Evolutionary conservation across 2,113 vertebrate genomes (phyloP), one percentile per base, ranked within the genome.

Genomic region (Marcusenius ussheri): DNA sequence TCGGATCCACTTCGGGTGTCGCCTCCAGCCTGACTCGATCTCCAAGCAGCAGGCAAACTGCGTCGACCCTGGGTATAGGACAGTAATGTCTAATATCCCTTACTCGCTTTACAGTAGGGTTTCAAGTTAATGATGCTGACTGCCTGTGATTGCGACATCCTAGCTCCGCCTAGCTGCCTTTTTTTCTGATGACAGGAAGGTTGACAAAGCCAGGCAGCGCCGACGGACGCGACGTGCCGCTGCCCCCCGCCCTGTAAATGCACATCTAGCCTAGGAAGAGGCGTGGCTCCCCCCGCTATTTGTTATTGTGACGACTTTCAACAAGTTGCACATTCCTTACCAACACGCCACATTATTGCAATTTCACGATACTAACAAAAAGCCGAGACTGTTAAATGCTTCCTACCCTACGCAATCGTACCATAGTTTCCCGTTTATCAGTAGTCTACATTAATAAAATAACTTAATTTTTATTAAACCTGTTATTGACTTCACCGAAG

Each of bases 101-200:
- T 70, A 45, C 90, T 74, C 87, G 83, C 89, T 66, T 42, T 88
- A 90, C 91, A 88, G 90, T 88, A 89, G 45, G 49, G 50, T 88
- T 89, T 89, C 90, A 90, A 89, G 88, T 90, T 87, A 91, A 91
- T 93, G 93, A 93, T 93, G 93, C 91, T 91, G 91, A 90, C 90
- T 91, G 53, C 88, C 91, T 70, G 45, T 66, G 92, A 93, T 93
- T 93, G 93, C 93, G 91, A 93, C 93, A 93, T 92, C 74, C 83
- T 70, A 85, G 90, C 91, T 87, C 92, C 93, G 74, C 93, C 93
- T 70, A 70, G 62, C 10, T 70, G 62, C 62, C 80, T 74, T 85
- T 47, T 58, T 62, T 91, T 91, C 92, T 92, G 92, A 93, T 92
- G 92, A 92, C 91, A 92, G 80, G 83, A 13, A 90, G 86, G 62